Evolutionary conservation across 2,797 vertebrate species (phyloP).

Genomic region (Leucoraja ocellata): DNA sequence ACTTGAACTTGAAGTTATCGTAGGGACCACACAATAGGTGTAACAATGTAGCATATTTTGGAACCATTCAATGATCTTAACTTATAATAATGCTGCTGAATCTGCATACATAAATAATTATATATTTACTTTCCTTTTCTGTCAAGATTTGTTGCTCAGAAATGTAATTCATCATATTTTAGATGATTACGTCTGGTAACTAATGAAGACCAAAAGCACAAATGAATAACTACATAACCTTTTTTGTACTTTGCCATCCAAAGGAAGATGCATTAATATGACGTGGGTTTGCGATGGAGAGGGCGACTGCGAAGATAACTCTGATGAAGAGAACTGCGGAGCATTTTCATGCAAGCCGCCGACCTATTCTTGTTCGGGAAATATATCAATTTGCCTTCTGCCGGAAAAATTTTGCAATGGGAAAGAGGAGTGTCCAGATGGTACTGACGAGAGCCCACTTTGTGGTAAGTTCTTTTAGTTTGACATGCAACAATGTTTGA

Average conservation of each 20-base stretch:
- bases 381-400: conserved; percentile 82
- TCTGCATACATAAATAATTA: neutral
- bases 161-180: neutral
- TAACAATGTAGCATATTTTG: neutral
- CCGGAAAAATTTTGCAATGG: conserved; percentile 93
- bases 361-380: conserved; percentile 88
- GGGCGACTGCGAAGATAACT: conserved; percentile 93
- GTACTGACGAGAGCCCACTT: conserved; percentile 87
- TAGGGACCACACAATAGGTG: neutral
- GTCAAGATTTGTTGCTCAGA: neutral
- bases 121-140: neutral
- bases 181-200: neutral
- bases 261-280: conserved; percentile 97
- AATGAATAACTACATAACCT: neutral
- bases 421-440: conserved; percentile 83
- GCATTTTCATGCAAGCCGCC: conserved; percentile 82
- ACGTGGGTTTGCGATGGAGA: conserved; percentile 97
- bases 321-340: conserved; percentile 88
- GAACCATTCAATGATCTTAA: neutral
- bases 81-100: neutral
- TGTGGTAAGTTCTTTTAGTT: conserved; percentile 69
- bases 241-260: conserved; percentile 47
- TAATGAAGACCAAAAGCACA: neutral
- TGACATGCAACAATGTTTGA: neutral
- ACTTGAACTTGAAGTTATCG: too few relatives aligned